Evolutionary conservation across 2,888 invertebrate genomes (phyloP).

Genomic region (Oscheius sp.): DNA sequence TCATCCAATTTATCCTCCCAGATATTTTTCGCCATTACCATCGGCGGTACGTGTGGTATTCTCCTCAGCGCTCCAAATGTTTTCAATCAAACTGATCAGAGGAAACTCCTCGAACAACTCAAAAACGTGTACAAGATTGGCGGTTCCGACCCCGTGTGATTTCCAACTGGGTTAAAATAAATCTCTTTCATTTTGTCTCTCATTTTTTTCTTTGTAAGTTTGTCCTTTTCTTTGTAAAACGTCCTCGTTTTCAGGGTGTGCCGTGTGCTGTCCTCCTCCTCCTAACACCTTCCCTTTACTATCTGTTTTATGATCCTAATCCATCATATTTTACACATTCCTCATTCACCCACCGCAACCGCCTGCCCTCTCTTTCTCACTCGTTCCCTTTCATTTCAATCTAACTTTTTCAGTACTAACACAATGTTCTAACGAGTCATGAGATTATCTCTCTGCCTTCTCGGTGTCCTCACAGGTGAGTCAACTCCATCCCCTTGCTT

Average conservation of each 20-base stretch:
- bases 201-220: not conserved
- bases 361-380: not conserved
- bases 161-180: slow-evolving; percentile 7
- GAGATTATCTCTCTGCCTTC: no score
- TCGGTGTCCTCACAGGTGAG: no score
- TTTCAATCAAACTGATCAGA: slow-evolving; percentile 68
- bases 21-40: slow-evolving; percentile 74
- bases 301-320: slow-evolving; percentile 19
- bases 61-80: slow-evolving; percentile 76
- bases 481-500: not conserved
- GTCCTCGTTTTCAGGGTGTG: slow-evolving; percentile 6
- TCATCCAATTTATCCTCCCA: not conserved
- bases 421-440: no score
- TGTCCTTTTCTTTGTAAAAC: not conserved
- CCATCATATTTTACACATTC: slow-evolving; percentile 30
- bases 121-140: slow-evolving; percentile 26
- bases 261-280: not conserved
- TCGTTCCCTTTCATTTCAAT: no score
- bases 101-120: slow-evolving; percentile 15
- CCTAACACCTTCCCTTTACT: not conserved
- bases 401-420: no score
- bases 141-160: slow-evolving; percentile 1
- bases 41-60: slow-evolving; percentile 69
- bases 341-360: not conserved
- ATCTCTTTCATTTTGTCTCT: slow-evolving; percentile 9